Evolutionary conservation across 2,797 vertebrate species (phyloP).

Genomic region (Nyctalus aviator): DNA sequence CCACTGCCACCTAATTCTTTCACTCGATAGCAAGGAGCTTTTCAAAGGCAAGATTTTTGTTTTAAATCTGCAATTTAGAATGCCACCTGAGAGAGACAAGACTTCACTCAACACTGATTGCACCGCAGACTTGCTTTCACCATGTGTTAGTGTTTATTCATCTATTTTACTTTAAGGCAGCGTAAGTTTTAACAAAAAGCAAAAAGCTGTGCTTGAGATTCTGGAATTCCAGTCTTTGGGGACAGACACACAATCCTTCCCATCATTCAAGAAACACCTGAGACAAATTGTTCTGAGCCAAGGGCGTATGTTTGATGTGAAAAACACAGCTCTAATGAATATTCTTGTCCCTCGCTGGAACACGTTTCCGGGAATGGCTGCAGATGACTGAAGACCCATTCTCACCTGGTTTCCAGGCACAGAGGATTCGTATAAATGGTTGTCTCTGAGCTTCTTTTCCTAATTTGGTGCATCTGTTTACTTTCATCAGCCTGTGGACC

Average conservation of each 20-base stretch:
- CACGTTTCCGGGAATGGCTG: background rate
- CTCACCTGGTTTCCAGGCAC: constrained; percentile 74
- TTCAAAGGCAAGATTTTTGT: constrained; percentile 45
- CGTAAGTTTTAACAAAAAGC: constrained; percentile 42
- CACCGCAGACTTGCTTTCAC: background rate
- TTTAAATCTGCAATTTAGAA: constrained; percentile 19
- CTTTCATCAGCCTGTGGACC: constrained; percentile 66
- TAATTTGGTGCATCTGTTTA: constrained; percentile 73
- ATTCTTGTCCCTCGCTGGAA: constrained; percentile 29
- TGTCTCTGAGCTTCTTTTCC: constrained; percentile 48
- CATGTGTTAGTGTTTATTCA: background rate
- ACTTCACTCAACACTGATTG: background rate
- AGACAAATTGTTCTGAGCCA: constrained; percentile 46
- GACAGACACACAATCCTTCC: constrained; percentile 41
- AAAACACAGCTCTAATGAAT: constrained; percentile 66
- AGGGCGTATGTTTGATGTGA: constrained; percentile 33
- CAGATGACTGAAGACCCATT: background rate
- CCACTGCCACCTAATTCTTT: background rate
- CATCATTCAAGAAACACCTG: constrained; percentile 59
- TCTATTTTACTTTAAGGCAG: constrained; percentile 42
- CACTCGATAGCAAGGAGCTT: background rate
- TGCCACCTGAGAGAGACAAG: background rate
- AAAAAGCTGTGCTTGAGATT: constrained; percentile 42
- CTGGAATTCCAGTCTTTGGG: constrained; percentile 36
- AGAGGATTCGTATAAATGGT: constrained; percentile 33